phyloP scores from a whole-genome alignment of 2,113 vertebrate genomes.

The Nycticryphes semicollaris region DNA sequence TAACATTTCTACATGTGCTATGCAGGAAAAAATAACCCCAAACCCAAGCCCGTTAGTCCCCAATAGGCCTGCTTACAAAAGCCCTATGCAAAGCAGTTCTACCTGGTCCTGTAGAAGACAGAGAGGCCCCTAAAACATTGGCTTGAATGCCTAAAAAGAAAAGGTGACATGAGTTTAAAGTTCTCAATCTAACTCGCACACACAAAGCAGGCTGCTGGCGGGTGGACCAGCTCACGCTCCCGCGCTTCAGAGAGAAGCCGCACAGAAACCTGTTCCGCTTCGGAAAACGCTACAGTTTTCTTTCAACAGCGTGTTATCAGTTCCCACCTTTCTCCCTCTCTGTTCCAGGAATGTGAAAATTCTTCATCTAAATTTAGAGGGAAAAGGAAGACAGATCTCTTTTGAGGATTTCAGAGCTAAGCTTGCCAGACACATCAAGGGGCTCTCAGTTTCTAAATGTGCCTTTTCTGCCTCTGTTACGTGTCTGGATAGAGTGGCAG shows the following conservation, averaged over 20 bases:
- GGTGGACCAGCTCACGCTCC: neutral
- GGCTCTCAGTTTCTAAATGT: conserved; percentile 12
- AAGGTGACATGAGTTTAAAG: conserved; percentile 60
- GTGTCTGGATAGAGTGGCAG: conserved; percentile 46
- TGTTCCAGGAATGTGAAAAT: conserved; percentile 9
- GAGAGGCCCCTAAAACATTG: conserved; percentile 65
- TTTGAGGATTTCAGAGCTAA: conserved; percentile 50
- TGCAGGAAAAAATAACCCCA: conserved; percentile 32
- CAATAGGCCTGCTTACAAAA: conserved; percentile 56
- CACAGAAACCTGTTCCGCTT: neutral
- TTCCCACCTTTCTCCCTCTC: conserved; percentile 36
- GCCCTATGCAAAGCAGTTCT: conserved; percentile 63
- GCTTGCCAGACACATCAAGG: conserved; percentile 53
- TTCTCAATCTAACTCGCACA: conserved; percentile 38
- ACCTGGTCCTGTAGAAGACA: conserved; percentile 66
- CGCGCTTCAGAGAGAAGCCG: neutral
- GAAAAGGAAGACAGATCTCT: conserved; percentile 27
- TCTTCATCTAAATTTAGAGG: conserved; percentile 59
- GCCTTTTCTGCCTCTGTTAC: neutral
- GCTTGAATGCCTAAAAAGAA: conserved; percentile 65
- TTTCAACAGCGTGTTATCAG: neutral
- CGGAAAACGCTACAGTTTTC: neutral
- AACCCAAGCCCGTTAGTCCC: conserved; percentile 52
- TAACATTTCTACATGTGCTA: conserved; percentile 34
- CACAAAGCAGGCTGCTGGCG: neutral